Evolutionary conservation across 37 sponge, comb jelly and placozoan genomes (phyloP).

Genomic region (Diacarnus erythraeanus): DNA sequence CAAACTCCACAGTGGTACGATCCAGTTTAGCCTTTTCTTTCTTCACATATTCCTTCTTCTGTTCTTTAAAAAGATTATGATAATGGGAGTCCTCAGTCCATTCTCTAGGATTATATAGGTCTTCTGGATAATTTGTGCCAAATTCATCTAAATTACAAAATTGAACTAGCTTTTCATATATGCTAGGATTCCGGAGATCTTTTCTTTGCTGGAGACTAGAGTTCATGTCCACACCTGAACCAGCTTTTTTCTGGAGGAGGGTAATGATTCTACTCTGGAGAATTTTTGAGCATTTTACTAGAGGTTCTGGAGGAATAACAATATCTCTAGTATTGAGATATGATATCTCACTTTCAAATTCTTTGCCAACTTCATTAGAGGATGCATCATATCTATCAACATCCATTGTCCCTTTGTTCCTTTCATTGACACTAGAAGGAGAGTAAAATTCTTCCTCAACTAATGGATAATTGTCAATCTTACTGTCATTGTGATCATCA

Average conservation of each 20-base stretch:
- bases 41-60: constrained; percentile 58
- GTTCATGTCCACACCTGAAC: constrained; percentile 34
- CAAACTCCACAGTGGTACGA: constrained; percentile 30
- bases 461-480: constrained; percentile 9
- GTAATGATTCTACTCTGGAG: constrained; percentile 44
- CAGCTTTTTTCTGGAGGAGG: constrained; percentile 47
- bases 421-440: not conserved
- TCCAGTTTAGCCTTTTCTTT: constrained; percentile 59
- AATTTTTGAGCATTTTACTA: constrained; percentile 36
- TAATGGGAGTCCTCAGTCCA: constrained; percentile 65
- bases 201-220: constrained; percentile 49
- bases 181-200: constrained; percentile 82
- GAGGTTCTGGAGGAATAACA: constrained; percentile 28
- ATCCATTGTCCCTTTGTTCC: not conserved
- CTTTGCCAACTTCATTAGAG: constrained; percentile 5
- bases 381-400: not conserved
- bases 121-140: constrained; percentile 72
- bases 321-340: constrained; percentile 2
- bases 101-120: constrained; percentile 60
- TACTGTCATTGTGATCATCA: constrained; percentile 36
- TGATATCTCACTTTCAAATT: not conserved
- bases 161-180: constrained; percentile 72
- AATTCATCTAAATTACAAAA: constrained; percentile 68
- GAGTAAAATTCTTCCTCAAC: not conserved
- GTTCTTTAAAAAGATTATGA: constrained; percentile 52